Conservation (phyloP, 92 coral and sea anemone species). For the Montipora capitata region DNA sequence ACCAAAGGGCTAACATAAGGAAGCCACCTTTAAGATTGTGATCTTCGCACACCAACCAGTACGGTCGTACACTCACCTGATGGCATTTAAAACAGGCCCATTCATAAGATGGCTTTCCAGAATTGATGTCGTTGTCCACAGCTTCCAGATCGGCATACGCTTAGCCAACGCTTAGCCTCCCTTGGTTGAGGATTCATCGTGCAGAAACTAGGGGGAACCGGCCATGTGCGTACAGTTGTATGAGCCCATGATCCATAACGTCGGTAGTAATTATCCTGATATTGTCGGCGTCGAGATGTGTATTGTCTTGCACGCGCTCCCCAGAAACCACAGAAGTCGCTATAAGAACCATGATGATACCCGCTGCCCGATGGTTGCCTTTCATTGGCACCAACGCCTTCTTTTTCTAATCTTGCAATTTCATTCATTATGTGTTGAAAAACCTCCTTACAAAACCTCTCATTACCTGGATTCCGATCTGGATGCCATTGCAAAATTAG, state of each 20-base stretch:
- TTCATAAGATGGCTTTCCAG: slow-evolving; percentile 56
- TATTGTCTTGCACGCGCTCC: slow-evolving; percentile 55
- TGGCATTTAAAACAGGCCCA: slow-evolving; percentile 91
- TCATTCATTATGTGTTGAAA: slow-evolving; percentile 77
- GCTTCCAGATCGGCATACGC: slow-evolving; percentile 77
- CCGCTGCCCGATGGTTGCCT: background rate
- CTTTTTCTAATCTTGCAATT: slow-evolving; percentile 71
- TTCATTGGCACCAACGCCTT: background rate
- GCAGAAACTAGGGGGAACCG: slow-evolving; percentile 63
- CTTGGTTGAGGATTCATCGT: slow-evolving; percentile 75
- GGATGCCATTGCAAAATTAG: slow-evolving; percentile 83
- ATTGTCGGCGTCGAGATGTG: slow-evolving; percentile 25
- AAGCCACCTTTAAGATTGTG: too few species aligned
- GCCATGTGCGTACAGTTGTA: slow-evolving; percentile 9
- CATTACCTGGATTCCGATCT: slow-evolving; percentile 81
- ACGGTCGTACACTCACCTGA: slow-evolving; percentile 51
- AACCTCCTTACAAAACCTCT: slow-evolving; percentile 73
- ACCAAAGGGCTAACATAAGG: too few species aligned
- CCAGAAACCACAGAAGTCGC: slow-evolving; percentile 58
- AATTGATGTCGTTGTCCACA: slow-evolving; percentile 49
- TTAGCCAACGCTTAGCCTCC: slow-evolving; percentile 84
- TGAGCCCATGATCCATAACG: slow-evolving; percentile 29
- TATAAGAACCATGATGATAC: slow-evolving; percentile 2
- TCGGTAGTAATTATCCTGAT: slow-evolving; percentile 27
- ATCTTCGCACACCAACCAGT: background rate